Evolutionary conservation across 2,888 invertebrate genomes (phyloP).

Genomic region (Plagiodera versicolora): DNA sequence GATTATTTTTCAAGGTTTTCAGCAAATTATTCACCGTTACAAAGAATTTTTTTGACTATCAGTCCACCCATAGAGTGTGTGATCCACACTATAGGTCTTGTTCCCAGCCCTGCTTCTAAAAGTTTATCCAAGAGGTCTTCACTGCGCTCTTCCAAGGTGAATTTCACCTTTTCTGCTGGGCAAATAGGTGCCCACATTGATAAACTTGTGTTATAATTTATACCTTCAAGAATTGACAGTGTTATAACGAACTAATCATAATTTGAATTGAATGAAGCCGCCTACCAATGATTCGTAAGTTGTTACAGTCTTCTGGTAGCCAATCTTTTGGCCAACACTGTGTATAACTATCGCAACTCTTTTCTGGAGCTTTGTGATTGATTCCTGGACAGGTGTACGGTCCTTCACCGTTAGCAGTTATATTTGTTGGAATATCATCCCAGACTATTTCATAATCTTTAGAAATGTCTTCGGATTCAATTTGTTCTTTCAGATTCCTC

Average conservation of each 20-base stretch:
- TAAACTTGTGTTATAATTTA: slow-evolving; percentile 85
- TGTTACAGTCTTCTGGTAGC: slow-evolving; percentile 78
- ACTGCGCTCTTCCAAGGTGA: slow-evolving; percentile 68
- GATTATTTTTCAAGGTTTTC: neutral
- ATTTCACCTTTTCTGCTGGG: slow-evolving; percentile 59
- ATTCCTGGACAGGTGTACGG: slow-evolving; percentile 35
- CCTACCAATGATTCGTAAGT: slow-evolving; percentile 53
- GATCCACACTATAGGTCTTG: slow-evolving; percentile 84
- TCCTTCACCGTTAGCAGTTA: slow-evolving; percentile 50
- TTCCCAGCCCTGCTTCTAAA: slow-evolving; percentile 75
- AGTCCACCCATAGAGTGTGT: slow-evolving; percentile 97
- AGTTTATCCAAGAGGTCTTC: slow-evolving; percentile 69
- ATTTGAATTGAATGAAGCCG: no score
- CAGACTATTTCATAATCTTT: slow-evolving; percentile 66
- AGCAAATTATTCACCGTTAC: slow-evolving; percentile 58
- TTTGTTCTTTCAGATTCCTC: slow-evolving; percentile 60
- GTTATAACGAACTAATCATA: no score
- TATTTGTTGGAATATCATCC: slow-evolving; percentile 65
- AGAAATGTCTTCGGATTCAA: slow-evolving; percentile 61
- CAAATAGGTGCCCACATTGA: slow-evolving; percentile 81
- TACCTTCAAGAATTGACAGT: slow-evolving; percentile 55
- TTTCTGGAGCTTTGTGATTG: slow-evolving; percentile 25
- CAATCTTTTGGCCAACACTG: slow-evolving; percentile 95
- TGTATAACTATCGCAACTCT: slow-evolving; percentile 55
- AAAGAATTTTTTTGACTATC: slow-evolving; percentile 82